A percentile compares a stretch with the other conserved stretches of the same genome.
Evolutionary conservation across 2,888 invertebrate genomes (phyloP).

Genomic region (Ophion obscuratus): DNA sequence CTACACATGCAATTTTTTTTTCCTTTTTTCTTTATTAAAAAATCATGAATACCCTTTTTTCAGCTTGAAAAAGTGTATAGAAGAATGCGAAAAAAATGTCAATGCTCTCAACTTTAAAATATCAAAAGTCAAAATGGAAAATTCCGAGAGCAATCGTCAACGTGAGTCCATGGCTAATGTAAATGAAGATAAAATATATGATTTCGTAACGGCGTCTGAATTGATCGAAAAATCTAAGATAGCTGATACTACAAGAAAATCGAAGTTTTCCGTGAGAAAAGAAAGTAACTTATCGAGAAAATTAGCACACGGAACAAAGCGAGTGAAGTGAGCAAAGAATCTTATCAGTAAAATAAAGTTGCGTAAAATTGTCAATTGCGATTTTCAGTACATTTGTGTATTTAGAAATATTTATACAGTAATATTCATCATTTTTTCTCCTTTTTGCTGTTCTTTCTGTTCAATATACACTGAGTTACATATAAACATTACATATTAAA

Average conservation of each 20-base stretch:
- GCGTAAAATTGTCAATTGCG: background rate
- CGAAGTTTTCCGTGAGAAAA: conserved; percentile 70
- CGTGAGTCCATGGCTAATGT: background rate
- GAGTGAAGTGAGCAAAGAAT: conserved; percentile 1
- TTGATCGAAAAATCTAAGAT: conserved; percentile 38
- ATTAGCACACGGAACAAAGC: conserved; percentile 29
- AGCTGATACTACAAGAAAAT: conserved; percentile 13
- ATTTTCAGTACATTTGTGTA: conserved; percentile 79
- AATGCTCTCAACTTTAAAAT: conserved; percentile 54
- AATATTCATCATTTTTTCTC: conserved; percentile 66
- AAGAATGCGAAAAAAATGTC: conserved; percentile 40
- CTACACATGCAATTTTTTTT: background rate
- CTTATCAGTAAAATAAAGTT: background rate
- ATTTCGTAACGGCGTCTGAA: conserved; percentile 54
- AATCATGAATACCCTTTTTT: conserved; percentile 30
- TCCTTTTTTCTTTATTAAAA: background rate
- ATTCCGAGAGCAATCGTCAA: background rate
- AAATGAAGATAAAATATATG: conserved; percentile 14
- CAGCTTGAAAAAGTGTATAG: conserved; percentile 62
- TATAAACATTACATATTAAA: conserved; percentile 74
- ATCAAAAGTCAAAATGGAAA: conserved; percentile 24
- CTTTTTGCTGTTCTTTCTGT: conserved; percentile 64
- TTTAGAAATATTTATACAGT: conserved; percentile 83
- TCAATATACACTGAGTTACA: conserved; percentile 82
- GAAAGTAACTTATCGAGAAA: conserved; percentile 72